These are phyloP conservation scores for Holcopasites calliopsidis DNA, from an alignment of 1,140 invertebrate species.

Conservation along the genomic window DNA sequence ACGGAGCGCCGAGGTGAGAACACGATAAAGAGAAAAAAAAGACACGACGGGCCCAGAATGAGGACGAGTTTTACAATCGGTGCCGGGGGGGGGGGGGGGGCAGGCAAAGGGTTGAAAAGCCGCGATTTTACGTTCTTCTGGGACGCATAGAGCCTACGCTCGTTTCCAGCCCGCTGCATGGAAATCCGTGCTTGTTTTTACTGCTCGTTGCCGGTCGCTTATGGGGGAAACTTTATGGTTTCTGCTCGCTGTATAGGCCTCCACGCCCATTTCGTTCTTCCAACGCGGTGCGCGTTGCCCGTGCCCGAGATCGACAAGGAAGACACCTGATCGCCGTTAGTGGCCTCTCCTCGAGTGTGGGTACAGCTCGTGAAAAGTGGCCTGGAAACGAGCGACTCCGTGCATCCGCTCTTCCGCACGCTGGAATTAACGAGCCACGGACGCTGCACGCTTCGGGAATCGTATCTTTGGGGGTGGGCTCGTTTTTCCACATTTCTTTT, in stretches of 20 bases:
- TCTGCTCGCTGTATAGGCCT: slow-evolving; percentile 20
- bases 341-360: slow-evolving; percentile 5
- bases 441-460: slow-evolving; percentile 45
- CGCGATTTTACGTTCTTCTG: slow-evolving; percentile 67
- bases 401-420: slow-evolving; percentile 36
- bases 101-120: slow-evolving; percentile 35
- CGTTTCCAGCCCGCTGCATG: slow-evolving; percentile 69
- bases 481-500: too few species aligned
- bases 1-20: slow-evolving; percentile 28
- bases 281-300: neutral
- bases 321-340: slow-evolving; percentile 55
- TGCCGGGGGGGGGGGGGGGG: neutral
- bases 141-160: slow-evolving; percentile 59
- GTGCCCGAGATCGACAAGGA: slow-evolving; percentile 30
- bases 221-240: slow-evolving; percentile 75
- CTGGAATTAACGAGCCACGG: slow-evolving; percentile 55
- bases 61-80: slow-evolving; percentile 41
- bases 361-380: slow-evolving; percentile 55
- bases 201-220: slow-evolving; percentile 64
- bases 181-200: slow-evolving; percentile 69
- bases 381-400: slow-evolving; percentile 56
- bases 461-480: slow-evolving; percentile 30
- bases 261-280: slow-evolving; percentile 49
- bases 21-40: slow-evolving; percentile 6
- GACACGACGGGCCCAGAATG: neutral